These are phyloP conservation scores for Apis florea DNA, from an alignment of 1,140 invertebrate genomes.

Conservation along the genomic window DNA sequence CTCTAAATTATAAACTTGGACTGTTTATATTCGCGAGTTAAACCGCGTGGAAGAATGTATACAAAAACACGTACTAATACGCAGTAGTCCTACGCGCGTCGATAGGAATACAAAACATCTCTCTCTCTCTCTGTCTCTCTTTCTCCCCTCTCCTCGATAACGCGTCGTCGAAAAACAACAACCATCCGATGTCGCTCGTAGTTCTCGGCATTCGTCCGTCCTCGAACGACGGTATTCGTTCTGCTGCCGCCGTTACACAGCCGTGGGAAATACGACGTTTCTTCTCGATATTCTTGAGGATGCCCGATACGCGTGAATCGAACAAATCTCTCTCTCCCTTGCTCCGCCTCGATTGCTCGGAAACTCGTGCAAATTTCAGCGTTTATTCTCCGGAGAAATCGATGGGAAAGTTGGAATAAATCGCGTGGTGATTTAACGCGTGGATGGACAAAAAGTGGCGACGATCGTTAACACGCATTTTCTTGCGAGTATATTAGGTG, in stretches of 20 bases:
- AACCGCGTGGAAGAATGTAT: too few species aligned
- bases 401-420: constrained; percentile 23
- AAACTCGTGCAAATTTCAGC: constrained; percentile 44
- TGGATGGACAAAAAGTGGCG: constrained; percentile 17
- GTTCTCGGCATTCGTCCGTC: neutral
- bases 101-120: neutral
- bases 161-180: neutral
- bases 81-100: too few species aligned
- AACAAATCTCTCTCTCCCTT: neutral
- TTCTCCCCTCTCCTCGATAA: neutral
- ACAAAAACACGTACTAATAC: too few species aligned
- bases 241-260: too few species aligned
- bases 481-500: too few species aligned
- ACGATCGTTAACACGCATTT: neutral
- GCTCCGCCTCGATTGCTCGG: neutral
- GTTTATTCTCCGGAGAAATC: constrained; percentile 23
- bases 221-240: neutral
- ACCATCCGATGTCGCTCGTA: neutral
- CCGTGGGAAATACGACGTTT: too few species aligned
- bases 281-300: neutral
- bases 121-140: neutral
- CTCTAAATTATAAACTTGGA: neutral
- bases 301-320: constrained; percentile 28
- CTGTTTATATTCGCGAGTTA: too few species aligned
- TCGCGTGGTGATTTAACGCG: neutral